Conservation (phyloP, 2,797 vertebrate species). For the Tapirus indicus region DNA sequence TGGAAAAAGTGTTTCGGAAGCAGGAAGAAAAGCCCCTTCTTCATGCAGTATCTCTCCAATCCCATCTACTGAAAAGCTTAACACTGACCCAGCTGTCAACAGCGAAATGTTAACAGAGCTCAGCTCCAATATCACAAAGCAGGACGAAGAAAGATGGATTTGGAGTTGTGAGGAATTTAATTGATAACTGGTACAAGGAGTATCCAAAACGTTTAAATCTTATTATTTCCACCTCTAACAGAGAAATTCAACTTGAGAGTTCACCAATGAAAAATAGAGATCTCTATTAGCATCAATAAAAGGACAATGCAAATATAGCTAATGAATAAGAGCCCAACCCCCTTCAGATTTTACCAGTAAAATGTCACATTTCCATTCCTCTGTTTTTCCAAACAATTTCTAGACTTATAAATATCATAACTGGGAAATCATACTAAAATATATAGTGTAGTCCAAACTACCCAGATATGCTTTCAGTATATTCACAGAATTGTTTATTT, state of each 20-base stretch:
- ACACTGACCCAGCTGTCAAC: not conserved
- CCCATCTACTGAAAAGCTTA: not conserved
- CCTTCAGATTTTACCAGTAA: not conserved
- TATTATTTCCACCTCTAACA: not conserved
- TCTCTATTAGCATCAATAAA: conserved; percentile 18
- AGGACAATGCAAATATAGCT: not conserved
- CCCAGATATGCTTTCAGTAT: conserved; percentile 1
- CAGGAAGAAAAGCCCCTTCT: not conserved
- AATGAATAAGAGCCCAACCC: not conserved
- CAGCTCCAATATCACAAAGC: not conserved
- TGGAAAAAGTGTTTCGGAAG: not conserved
- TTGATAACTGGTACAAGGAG: not conserved
- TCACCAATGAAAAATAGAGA: not conserved
- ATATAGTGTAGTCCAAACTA: not conserved
- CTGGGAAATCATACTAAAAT: not conserved
- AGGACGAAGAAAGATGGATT: not conserved
- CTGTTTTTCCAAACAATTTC: not conserved
- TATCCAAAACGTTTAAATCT: not conserved
- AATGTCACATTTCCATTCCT: not conserved
- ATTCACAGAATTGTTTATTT: conserved; percentile 31
- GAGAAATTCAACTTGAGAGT: not conserved
- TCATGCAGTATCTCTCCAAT: not conserved
- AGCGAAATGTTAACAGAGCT: not conserved
- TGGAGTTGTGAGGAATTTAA: not conserved
- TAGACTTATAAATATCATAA: not conserved